Evolutionary conservation across 2,888 invertebrate species (phyloP), one percentile per base, ranked within the genome.

Genomic region (Charanyca ferruginea): DNA sequence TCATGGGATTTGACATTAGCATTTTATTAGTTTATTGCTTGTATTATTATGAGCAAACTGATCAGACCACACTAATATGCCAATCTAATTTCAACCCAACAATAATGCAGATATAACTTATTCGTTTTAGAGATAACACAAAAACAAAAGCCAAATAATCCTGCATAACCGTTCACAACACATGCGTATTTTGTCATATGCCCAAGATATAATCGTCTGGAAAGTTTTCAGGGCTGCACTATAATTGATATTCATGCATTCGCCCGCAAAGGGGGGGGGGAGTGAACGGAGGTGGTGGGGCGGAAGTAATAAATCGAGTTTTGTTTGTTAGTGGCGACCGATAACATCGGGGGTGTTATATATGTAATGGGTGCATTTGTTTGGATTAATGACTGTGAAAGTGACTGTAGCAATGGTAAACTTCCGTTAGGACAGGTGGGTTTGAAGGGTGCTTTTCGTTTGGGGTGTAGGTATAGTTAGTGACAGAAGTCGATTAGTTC

Each of bases 191-290:
- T 51, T 62, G 55, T 64, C 65, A 57, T 66, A 51, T 20, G 41
- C 41, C 35, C 54, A 54, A 67, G 76, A 78, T 72, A 76, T 70
- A 75, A 75, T 77, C 76, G 82, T 84, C 86, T 85, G 79, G 74
- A 77, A 86, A 84, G 82, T 86, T 84, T 47, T 55, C 59, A 66
- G 65, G 57, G 63, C 49, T 74, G 77, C 77, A 70, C 55, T 66
- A 70, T 80, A 83, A 84, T 84, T 80, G 78, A 80, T 84, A 83
- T 84, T 85, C 80, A 84, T 75, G 65, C 76, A 58, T 57, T 63
- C 20, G 8, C 45, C 44, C 55, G 47, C 20, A 59, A 51, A 55
- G 60, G 79, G 28, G 32, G 32, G 61, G 60, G 79, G 28, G 32
- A 11, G 61, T 55, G 16, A 11, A 44, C 18, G 57, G 52, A 53